Conservation (phyloP, 1,140 invertebrate species). For the Aphidius gifuensis region DNA sequence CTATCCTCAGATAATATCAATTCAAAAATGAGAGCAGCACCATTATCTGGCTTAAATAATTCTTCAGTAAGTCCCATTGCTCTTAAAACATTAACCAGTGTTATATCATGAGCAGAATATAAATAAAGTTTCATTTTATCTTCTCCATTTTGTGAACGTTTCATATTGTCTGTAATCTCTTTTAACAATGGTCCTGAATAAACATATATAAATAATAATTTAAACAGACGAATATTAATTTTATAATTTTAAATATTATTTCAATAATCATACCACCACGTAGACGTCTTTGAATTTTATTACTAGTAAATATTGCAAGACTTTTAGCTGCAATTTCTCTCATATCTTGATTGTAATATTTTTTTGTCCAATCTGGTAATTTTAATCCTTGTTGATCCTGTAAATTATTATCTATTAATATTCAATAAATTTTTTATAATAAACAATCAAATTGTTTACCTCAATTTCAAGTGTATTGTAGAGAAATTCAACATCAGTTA, state of each 20-base stretch:
- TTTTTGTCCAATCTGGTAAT: slow-evolving; percentile 70
- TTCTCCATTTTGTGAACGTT: slow-evolving; percentile 33
- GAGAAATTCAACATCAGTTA: slow-evolving; percentile 68
- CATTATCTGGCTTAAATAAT: slow-evolving; percentile 66
- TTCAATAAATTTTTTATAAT: background rate
- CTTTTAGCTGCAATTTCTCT: slow-evolving; percentile 63
- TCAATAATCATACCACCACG: slow-evolving; percentile 59
- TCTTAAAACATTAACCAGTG: slow-evolving; percentile 67
- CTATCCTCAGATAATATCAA: slow-evolving; percentile 51
- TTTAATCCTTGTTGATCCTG: slow-evolving; percentile 56
- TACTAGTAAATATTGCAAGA: slow-evolving; percentile 70
- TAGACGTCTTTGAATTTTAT: slow-evolving; percentile 68
- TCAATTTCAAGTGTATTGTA: slow-evolving; percentile 74
- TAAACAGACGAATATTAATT: slow-evolving; percentile 14
- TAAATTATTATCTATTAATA: slow-evolving; percentile 7
- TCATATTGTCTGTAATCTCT: slow-evolving; percentile 49
- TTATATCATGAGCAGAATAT: slow-evolving; percentile 73
- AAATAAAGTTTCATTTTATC: slow-evolving; percentile 57
- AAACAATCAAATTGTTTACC: slow-evolving; percentile 38
- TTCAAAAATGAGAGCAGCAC: slow-evolving; percentile 67
- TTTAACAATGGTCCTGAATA: slow-evolving; percentile 47
- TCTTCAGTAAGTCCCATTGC: slow-evolving; percentile 64
- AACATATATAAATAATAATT: slow-evolving; percentile 15
- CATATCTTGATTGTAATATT: slow-evolving; percentile 69
- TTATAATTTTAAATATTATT: slow-evolving; percentile 34